phyloP scores from a whole-genome alignment of 2,797 vertebrate genomes.

The Onychomys torridus region DNA sequence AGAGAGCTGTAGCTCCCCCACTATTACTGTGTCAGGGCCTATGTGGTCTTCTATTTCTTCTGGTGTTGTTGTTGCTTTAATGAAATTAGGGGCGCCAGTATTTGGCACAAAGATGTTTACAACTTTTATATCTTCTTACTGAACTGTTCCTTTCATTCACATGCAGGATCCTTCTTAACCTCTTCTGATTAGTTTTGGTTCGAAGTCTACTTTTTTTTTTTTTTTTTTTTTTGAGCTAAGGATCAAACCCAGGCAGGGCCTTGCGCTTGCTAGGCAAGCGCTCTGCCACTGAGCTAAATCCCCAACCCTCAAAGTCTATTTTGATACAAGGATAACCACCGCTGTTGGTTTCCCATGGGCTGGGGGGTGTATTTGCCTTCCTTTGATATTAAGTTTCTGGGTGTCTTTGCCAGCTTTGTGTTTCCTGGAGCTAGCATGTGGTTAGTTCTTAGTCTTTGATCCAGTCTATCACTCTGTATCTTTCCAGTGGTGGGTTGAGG shows the following conservation, averaged over 20 bases:
- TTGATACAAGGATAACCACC: neutral
- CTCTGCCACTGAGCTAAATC: no score
- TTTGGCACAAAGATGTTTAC: neutral
- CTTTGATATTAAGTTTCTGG: neutral
- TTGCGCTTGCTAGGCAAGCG: no score
- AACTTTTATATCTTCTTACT: neutral
- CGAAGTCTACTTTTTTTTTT: neutral
- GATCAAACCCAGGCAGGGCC: no score
- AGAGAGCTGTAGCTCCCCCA: neutral
- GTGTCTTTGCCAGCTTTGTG: neutral
- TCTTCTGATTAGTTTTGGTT: neutral
- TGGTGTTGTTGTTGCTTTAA: neutral
- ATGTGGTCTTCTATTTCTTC: neutral
- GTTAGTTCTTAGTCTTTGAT: neutral
- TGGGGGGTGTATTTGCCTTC: neutral
- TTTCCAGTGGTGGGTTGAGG: neutral
- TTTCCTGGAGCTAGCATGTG: neutral
- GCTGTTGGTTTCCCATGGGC: neutral
- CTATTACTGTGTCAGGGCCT: neutral
- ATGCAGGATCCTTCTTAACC: neutral
- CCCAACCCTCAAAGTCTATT: neutral
- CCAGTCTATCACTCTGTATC: neutral
- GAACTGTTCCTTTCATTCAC: neutral
- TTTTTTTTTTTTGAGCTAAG: no score
- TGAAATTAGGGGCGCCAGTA: neutral